Base-by-base conservation (phyloP, 2,113 vertebrate genomes). In the Nerophis lumbriciformis region DNA sequence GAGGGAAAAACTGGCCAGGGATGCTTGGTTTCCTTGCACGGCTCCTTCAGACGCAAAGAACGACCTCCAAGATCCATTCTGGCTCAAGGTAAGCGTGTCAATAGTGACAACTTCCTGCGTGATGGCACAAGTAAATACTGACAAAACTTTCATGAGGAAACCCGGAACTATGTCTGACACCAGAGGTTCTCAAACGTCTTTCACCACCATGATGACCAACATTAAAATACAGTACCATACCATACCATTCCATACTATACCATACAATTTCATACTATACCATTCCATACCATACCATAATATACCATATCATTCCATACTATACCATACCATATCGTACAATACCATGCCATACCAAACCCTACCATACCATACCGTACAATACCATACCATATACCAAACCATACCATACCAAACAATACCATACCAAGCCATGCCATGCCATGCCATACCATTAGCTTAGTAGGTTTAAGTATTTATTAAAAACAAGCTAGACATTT, bases 11-110 rank as follows among this genome's bases (percentile, higher is more conserved):
- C 68, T 64, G 38, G 69, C 87, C 14, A 74, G 80, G 0, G 78
- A 86, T 48, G 88, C 92, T 63, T 98, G 95, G 95, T 93, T 92
- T 74, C 95, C 94, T 5, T 97, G 94, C 58, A 76, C 83, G 15
- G 75, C 86, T 56, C 85, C 57, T 61, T 68, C 80, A 6, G 76
- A 86, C 36, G 57, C 50, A 14, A 69, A 72, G 67, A 89, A 83
- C 58, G 66, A 83, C 5, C 68, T 84, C 50, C 85, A 93, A 58
- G 79, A 85, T 64, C 60, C 80, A 53, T 76, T 78, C 47, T 97
- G 95, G 95, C 91, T 97, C 1, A 93, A 94, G 91, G 95, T 95
- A 86, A 1, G 16, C 5, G 6, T n/a, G 8, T 37, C 21, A 59
- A 19, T 19, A 19, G 19, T 19, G 19, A 19, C 19, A 19, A 59